Base-by-base conservation (phyloP, 2,113 vertebrate species). In the Hyperopisus bebe region DNA sequence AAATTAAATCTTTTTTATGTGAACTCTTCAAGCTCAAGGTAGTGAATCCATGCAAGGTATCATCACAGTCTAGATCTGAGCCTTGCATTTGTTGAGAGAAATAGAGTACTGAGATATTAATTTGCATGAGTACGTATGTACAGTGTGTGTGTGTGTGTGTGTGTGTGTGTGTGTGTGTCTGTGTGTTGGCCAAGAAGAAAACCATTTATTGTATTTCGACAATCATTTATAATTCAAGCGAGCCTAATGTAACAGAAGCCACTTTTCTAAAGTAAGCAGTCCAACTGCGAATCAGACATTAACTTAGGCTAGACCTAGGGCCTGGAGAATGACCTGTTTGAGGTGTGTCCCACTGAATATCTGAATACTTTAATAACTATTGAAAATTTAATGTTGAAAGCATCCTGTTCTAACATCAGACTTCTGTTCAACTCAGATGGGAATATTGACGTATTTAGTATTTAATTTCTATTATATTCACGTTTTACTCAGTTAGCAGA, bases 1-100 rank as follows among this genome's bases (percentile, higher is more conserved):
- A 92, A 94, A 93, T 92, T 92, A 90, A 84, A 92, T 91, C 91
- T 91, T 89, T 91, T 91, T 93, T 93, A 93, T 89, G 88, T 85
- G 84, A 85, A 89, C 47, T 90, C 66, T 90, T 77, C 58, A 85
- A 90, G 91, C 91, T 87, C 85, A 51, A 70, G 90, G 83, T 93
- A 93, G 92, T 93, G 66, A 90, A 92, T 92, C 77, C 91, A 90
- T 87, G 90, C 88, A 90, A 53, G 86, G 53, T 50, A 19, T 66
- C 62, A 83, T 92, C 85, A 86, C 85, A 44, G 13, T 42, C 19
- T 24, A 74, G 42, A 80, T 51, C 46, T 50, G 47, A 89, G n/a
- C 46, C 15, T 84, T 47, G 44, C 80, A 84, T 46, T 19, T 19
- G 66, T 77, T 90, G 89, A 91, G 90, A 89, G 35, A 51, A 92